These are phyloP conservation scores for Theocolax elegans DNA, from an alignment of 1,140 invertebrate genomes.

Conservation along the genomic window DNA sequence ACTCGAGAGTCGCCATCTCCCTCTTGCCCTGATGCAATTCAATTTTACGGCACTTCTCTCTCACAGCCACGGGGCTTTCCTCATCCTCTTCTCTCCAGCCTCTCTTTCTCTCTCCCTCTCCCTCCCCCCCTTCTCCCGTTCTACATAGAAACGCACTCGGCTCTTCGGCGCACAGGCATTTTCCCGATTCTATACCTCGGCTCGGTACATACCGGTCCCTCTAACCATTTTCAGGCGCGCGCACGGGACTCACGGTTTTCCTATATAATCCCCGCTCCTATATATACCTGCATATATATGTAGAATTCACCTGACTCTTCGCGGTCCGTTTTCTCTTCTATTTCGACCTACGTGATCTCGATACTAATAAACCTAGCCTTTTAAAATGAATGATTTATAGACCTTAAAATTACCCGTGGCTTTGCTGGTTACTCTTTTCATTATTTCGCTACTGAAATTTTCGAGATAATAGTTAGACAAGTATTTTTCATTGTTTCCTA, in stretches of 20 bases:
- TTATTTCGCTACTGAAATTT: too few relatives aligned
- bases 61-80: background rate
- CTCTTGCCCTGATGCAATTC: slow-evolving; percentile 50
- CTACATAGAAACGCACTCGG: too few relatives aligned
- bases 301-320: background rate
- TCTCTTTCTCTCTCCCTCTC: background rate
- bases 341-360: background rate
- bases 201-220: too few relatives aligned
- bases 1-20: slow-evolving; percentile 32
- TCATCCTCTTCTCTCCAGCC: background rate
- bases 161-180: too few relatives aligned
- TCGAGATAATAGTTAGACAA: too few relatives aligned
- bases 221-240: slow-evolving; percentile 1
- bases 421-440: too few relatives aligned
- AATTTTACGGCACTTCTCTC: slow-evolving; percentile 49
- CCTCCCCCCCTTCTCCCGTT: background rate
- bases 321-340: background rate
- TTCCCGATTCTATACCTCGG: background rate
- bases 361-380: background rate
- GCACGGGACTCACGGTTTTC: background rate
- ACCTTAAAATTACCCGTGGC: too few relatives aligned
- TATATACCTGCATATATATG: too few relatives aligned
- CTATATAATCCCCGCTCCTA: too few relatives aligned
- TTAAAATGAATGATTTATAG: too few relatives aligned
- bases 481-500: too few relatives aligned